Conservation (phyloP, 2,888 invertebrate genomes). For the Heliconius charithonia region DNA sequence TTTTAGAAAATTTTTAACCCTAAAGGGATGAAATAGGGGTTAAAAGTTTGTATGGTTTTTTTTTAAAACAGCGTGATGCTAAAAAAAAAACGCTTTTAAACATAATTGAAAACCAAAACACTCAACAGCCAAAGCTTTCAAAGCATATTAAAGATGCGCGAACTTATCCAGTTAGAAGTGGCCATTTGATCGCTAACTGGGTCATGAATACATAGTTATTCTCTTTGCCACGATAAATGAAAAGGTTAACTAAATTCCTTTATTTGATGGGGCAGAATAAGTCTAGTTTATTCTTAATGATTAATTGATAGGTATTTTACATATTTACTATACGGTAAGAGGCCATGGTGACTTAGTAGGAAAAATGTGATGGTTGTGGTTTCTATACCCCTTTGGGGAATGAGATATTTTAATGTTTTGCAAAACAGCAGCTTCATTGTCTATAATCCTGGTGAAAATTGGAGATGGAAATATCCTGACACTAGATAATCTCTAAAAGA, state of each 20-base stretch:
- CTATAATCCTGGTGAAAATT: no score
- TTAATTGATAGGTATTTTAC: not conserved
- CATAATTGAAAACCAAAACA: not conserved
- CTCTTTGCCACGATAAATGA: slow-evolving; percentile 61
- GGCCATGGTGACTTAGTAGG: not conserved
- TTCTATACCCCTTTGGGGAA: no score
- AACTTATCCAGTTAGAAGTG: slow-evolving; percentile 8
- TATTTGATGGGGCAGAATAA: slow-evolving; percentile 3
- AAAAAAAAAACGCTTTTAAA: not conserved
- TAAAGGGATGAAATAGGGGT: no score
- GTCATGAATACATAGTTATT: no score
- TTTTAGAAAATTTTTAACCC: no score
- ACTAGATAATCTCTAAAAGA: no score
- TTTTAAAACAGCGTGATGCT: no score
- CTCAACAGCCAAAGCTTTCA: slow-evolving; percentile 11
- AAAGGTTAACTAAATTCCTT: slow-evolving; percentile 52
- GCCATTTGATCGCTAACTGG: slow-evolving; percentile 32
- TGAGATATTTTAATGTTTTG: no score
- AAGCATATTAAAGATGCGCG: slow-evolving; percentile 11
- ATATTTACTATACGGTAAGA: not conserved
- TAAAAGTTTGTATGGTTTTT: no score
- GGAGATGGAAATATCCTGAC: no score
- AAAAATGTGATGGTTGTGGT: no score
- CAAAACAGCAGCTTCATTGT: no score
- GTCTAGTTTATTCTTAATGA: not conserved